These are phyloP conservation scores for Cyprinodon variegatus DNA, from an alignment of 2,113 vertebrate genomes.

Conservation along the genomic window DNA sequence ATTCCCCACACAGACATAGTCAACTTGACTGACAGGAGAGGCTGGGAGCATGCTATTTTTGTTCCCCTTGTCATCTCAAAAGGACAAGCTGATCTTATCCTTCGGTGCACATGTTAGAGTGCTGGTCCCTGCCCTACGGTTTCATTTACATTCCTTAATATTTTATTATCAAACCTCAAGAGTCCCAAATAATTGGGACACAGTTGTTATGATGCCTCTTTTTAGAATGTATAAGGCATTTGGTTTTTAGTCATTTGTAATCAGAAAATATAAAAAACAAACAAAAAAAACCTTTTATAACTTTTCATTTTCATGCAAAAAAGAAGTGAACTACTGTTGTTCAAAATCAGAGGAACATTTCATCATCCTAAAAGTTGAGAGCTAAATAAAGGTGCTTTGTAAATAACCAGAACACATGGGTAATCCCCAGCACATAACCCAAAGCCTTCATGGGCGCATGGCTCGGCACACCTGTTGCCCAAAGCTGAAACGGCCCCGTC, in stretches of 20 bases:
- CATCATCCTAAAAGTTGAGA: constrained; percentile 24
- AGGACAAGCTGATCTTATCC: constrained; percentile 75
- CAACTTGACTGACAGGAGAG: constrained; percentile 89
- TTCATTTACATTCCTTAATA: constrained; percentile 26
- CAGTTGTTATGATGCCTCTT: neutral
- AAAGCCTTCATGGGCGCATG: constrained; percentile 55
- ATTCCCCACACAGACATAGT: constrained; percentile 57
- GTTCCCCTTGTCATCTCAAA: constrained; percentile 88
- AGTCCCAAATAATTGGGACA: constrained; percentile 14
- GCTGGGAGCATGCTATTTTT: constrained; percentile 92
- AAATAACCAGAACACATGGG: constrained; percentile 71
- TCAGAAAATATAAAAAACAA: neutral
- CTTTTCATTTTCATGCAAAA: neutral
- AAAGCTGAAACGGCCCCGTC: constrained; percentile 45
- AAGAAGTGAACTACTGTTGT: constrained; percentile 25
- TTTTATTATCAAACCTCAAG: constrained; percentile 2
- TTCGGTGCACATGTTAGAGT: constrained; percentile 78
- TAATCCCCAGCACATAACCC: constrained; percentile 69
- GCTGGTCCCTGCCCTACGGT: constrained; percentile 38
- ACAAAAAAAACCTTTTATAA: neutral
- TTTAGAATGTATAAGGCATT: neutral
- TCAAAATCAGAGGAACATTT: constrained; percentile 43
- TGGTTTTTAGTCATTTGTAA: neutral
- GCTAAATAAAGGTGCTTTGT: constrained; percentile 81
- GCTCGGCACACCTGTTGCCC: constrained; percentile 77